These are phyloP conservation scores for Symphodus melops DNA, from an alignment of 2,113 vertebrate genomes.

Conservation along the genomic window DNA sequence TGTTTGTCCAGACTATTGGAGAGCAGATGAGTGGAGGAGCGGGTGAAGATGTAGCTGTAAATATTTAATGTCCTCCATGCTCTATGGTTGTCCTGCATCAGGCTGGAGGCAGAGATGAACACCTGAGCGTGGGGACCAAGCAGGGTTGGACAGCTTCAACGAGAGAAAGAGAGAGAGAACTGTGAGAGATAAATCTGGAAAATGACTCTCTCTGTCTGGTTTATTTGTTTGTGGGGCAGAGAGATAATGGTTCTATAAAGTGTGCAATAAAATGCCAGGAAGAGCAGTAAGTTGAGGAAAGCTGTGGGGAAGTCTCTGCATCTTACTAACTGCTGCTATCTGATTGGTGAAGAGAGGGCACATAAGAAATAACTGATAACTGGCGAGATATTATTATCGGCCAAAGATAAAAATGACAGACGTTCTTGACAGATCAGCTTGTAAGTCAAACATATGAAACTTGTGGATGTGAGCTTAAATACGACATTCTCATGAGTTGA, in stretches of 20 bases:
- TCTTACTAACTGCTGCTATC: constrained; percentile 9
- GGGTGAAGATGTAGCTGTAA: constrained; percentile 74
- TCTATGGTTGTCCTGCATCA: constrained; percentile 55
- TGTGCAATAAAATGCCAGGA: constrained; percentile 52
- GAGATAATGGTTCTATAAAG: constrained; percentile 63
- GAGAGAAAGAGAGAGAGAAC: constrained; percentile 46
- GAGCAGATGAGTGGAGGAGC: constrained; percentile 42
- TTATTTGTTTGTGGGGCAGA: constrained; percentile 63
- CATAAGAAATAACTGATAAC: constrained; percentile 15
- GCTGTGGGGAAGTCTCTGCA: constrained; percentile 20
- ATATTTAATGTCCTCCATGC: constrained; percentile 72
- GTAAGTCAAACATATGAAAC: too few species aligned
- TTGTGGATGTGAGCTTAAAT: too few species aligned
- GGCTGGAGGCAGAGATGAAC: constrained; percentile 55
- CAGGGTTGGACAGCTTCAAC: constrained; percentile 28
- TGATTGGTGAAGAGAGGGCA: not conserved
- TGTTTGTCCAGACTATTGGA: constrained; percentile 57
- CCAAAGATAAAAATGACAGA: not conserved
- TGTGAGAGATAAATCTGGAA: constrained; percentile 56
- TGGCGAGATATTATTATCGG: not conserved
- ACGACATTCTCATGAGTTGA: too few species aligned
- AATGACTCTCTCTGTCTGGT: constrained; percentile 55
- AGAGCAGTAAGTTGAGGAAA: constrained; percentile 43
- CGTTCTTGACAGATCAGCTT: too few species aligned
- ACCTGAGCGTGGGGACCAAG: constrained; percentile 54